Evolutionary conservation across 2,797 vertebrate genomes (phyloP), one percentile per base, ranked within the genome.

Genomic region (Microhierax caerulescens): DNA sequence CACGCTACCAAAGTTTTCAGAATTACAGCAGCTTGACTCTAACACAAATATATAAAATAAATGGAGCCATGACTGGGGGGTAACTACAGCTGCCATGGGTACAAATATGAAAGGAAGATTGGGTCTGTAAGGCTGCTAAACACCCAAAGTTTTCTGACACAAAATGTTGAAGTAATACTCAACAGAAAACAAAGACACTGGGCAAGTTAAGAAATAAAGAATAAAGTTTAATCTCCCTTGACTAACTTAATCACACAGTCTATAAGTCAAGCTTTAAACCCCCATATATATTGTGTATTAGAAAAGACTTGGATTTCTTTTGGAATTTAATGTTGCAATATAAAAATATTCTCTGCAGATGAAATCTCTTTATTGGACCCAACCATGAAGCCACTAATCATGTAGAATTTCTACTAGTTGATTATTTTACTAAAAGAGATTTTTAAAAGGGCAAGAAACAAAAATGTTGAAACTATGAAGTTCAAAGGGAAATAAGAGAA

Each of bases 191-290:
- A 96, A 89, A 93, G 94, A 68, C 53, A 85, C 19, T 36, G 54
- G 73, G 39, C 67, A 87, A 82, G 88, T 83, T 59, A 94, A 93
- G 88, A 95, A 96, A 77, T 85, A 85, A 78, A 92, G 90, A 90
- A 96, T 94, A 73, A 96, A 92, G 72, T 93, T 95, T 95, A 93
- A 96, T 95, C 89, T 88, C 78, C 92, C 78, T 88, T 95, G 95
- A 94, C 93, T 95, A 96, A 95, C 67, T 82, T 88, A 94, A 97
- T 95, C 87, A 94, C 80, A 70, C 50, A 94, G 89, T 45, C 86
- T 92, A 87, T 83, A 96, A 96, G 93, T 88, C 85, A 93, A 87
- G 75, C 80, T 93, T 93, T 82, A 95, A 89, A 90, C 80, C 87
- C 70, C 60, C 47, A 57, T 60, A 85, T 74, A 91, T 89, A 82